Evolutionary conservation across 2,797 vertebrate genomes (phyloP), one percentile per base, ranked within the genome.

Genomic region (Hozukius guyotensis): DNA sequence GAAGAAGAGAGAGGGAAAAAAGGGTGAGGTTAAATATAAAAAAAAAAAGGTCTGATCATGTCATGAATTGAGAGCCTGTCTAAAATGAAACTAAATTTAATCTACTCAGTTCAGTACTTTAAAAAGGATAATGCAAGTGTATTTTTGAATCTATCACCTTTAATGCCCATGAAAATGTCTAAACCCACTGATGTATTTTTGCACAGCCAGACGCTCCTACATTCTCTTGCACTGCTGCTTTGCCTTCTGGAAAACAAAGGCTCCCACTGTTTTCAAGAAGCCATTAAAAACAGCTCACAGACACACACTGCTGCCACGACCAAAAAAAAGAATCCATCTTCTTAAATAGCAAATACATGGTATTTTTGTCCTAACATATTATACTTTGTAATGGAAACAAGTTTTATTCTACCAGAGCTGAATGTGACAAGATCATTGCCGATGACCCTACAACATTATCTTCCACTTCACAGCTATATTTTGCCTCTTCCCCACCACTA

Each of bases 221-320:
- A 49, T 46, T 60, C 36, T 78, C 29, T 29, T 60, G 65, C 62
- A 6, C 72, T 76, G 80, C 75, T 83, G 83, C 70, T 72, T 85
- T 81, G 42, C 70, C 81, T 85, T 85, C 74, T 90, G 79, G 72
- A 87, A 84, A 86, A 89, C 77, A 87, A 86, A 82, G 38, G 36
- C 77, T 82, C 60, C 76, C 55, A 80, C 75, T 81, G 78, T 69
- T 85, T 75, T 34, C 20, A 72, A 77, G 71, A 74, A 73, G 72
- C 62, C 78, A 80, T 79, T 80, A 75, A 70, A 73, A 77, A 46
- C 63, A 36, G 4, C 60, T 83, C 77, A 32, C 61, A 84, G 65
- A 82, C 63, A 77, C 38, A 72, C 62, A 68, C 24, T 52, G 57
- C 74, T 31, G 62, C 72, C 66, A 55, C 38, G 65, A 72, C 57